Percentiles rank a stretch among this genome's conserved stretches.
phyloP scores from a whole-genome alignment of 2,888 invertebrate genomes.

The Neelides folsomi region DNA sequence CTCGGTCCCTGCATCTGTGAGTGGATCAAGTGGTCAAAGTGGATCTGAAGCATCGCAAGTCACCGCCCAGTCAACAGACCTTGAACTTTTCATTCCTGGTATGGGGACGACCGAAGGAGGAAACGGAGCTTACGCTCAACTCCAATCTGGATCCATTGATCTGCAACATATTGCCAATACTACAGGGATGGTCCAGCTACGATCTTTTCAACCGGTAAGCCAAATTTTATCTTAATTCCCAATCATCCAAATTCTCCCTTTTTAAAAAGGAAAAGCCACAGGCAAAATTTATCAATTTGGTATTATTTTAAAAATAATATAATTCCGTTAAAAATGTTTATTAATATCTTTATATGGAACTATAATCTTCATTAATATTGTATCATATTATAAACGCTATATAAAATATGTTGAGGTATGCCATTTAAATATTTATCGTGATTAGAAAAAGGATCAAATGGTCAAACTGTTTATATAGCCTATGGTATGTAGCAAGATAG shows the following conservation, averaged over 20 bases:
- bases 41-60: not conserved
- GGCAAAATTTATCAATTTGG: no score
- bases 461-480: no score
- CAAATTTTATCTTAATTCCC: not conserved
- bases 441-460: no score
- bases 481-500: no score
- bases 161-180: conserved; percentile 28
- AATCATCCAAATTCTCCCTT: not conserved
- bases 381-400: no score
- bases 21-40: not conserved
- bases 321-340: no score
- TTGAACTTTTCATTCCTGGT: conserved; percentile 28
- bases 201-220: conserved; percentile 25
- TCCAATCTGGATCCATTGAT: conserved; percentile 19
- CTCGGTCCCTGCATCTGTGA: conserved; percentile 9
- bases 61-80: conserved; percentile 17
- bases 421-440: no score
- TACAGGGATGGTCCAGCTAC: conserved; percentile 27
- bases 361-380: no score
- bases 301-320: no score
- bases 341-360: no score
- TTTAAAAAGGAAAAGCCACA: no score
- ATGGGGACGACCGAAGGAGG: conserved; percentile 9
- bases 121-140: conserved; percentile 19
- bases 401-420: no score